These are phyloP conservation scores for Cromileptes altivelis DNA, from an alignment of 2,113 vertebrate genomes.

Conservation along the genomic window DNA sequence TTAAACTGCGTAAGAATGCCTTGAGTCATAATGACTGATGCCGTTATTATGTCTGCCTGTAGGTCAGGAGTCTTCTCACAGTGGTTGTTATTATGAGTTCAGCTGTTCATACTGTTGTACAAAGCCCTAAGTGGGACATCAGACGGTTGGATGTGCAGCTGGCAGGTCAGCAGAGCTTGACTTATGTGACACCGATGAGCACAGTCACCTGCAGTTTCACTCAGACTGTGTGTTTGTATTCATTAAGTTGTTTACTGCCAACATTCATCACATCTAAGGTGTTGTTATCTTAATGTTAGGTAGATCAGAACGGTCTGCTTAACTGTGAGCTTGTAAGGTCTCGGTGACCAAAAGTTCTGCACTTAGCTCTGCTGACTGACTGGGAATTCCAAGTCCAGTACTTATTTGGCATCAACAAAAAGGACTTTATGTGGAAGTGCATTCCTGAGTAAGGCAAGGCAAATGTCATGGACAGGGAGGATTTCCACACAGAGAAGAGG, in stretches of 20 bases:
- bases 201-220: neutral
- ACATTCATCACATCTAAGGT: neutral
- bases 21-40: neutral
- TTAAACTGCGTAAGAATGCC: conserved; percentile 91
- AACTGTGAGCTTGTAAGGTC: neutral
- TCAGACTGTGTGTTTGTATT: neutral
- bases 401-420: neutral
- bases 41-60: neutral
- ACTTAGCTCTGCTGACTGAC: neutral
- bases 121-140: neutral
- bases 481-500: neutral
- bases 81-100: neutral
- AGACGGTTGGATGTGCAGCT: neutral
- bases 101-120: neutral
- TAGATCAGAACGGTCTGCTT: neutral
- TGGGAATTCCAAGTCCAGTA: neutral
- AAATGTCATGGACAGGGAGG: neutral
- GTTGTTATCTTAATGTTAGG: no score
- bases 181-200: neutral
- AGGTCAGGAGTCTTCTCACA: neutral
- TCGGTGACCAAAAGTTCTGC: neutral
- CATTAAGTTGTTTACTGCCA: no score
- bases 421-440: neutral
- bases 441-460: neutral
- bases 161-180: neutral